A percentile compares a stretch with the other conserved stretches of the same genome.
phyloP scores from a whole-genome alignment of 1,140 invertebrate genomes.

The Drosophila yakuba region DNA sequence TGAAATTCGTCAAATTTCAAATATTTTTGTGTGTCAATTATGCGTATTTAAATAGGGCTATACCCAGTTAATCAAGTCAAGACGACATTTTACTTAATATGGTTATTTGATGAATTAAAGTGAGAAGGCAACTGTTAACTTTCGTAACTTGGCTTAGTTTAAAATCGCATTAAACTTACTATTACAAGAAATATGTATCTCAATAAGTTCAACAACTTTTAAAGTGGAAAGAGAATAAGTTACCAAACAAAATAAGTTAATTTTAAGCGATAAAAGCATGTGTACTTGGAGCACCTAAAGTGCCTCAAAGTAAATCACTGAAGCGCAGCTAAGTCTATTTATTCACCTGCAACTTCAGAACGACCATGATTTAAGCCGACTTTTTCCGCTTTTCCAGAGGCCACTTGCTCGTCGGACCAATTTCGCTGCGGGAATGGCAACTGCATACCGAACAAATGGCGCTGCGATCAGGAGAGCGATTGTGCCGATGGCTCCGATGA shows the following conservation, averaged over 20 bases:
- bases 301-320: background rate
- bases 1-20: background rate
- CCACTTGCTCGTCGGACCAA: conserved; percentile 80
- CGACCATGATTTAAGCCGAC: conserved; percentile 20
- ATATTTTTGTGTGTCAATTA: background rate
- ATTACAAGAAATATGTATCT: no score
- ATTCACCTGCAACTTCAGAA: background rate
- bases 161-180: no score
- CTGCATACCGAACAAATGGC: conserved; percentile 88
- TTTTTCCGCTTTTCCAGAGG: conserved; percentile 60
- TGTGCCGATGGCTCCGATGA: conserved; percentile 90
- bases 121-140: no score
- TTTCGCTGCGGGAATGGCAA: conserved; percentile 88
- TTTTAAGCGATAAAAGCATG: no score
- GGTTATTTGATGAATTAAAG: no score
- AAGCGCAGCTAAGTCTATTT: background rate
- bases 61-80: background rate
- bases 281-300: background rate
- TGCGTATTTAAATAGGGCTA: background rate
- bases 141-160: no score
- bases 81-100: background rate
- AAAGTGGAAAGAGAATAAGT: no score
- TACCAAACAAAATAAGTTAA: no score
- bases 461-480: conserved; percentile 88
- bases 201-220: no score